phyloP scores from a whole-genome alignment of 2,888 invertebrate genomes.

The Drosophila basisetae region DNA sequence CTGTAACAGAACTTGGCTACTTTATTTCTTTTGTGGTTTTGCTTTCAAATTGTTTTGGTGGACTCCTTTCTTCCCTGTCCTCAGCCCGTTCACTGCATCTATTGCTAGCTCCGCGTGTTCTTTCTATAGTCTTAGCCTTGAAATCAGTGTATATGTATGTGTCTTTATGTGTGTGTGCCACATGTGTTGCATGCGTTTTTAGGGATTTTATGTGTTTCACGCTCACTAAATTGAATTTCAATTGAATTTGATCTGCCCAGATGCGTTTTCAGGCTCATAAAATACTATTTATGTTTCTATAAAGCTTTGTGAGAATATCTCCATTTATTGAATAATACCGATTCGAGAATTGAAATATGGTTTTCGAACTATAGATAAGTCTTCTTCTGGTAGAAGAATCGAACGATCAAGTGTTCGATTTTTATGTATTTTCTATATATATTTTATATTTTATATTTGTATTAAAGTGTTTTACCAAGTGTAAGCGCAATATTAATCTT shows the following conservation, averaged over 20 bases:
- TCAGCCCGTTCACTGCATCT: constrained; percentile 12
- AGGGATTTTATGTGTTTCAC: constrained; percentile 41
- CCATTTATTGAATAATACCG: not conserved
- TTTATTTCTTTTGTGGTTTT: constrained; percentile 60
- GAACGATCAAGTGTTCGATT: not conserved
- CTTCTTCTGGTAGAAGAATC: not conserved
- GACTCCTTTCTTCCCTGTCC: constrained; percentile 7
- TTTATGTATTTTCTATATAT: not conserved
- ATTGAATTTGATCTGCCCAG: constrained; percentile 24
- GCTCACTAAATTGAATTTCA: constrained; percentile 51
- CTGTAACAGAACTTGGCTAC: constrained; percentile 51
- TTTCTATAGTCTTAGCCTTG: constrained; percentile 29
- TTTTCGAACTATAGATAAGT: not conserved
- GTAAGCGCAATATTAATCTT: not conserved
- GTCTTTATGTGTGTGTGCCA: constrained; percentile 15
- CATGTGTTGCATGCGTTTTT: constrained; percentile 61
- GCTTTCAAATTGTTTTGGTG: constrained; percentile 70
- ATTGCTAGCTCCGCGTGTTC: constrained; percentile 23
- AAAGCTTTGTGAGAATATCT: not conserved
- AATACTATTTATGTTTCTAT: not conserved
- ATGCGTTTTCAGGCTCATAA: not conserved
- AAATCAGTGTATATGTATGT: constrained; percentile 6
- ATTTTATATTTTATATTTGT: not conserved
- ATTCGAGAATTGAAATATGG: not conserved
- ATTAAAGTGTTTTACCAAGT: not conserved